Evolutionary conservation across 2,797 vertebrate species (phyloP).

Genomic region (Enteromius fasciolatus): DNA sequence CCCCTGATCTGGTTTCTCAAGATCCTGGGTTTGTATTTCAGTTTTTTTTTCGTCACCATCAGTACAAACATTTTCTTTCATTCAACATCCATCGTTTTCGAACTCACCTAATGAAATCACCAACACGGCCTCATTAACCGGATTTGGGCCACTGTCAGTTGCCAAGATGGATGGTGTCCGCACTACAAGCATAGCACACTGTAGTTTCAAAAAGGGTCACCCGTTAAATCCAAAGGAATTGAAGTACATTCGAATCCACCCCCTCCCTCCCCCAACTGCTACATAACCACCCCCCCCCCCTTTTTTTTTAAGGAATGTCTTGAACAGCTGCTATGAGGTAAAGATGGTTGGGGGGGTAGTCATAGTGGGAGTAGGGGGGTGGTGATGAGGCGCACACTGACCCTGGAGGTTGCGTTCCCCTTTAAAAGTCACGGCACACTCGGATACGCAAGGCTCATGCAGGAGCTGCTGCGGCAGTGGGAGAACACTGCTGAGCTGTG

Average conservation of each 20-base stretch:
- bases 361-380: slow-evolving; percentile 64
- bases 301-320: slow-evolving; percentile 68
- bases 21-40: slow-evolving; percentile 55
- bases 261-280: background rate
- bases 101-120: slow-evolving; percentile 8
- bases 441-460: slow-evolving; percentile 86
- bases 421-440: slow-evolving; percentile 89
- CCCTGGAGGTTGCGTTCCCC: slow-evolving; percentile 85
- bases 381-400: slow-evolving; percentile 72
- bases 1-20: slow-evolving; percentile 62
- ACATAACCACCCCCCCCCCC: slow-evolving; percentile 3
- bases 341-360: slow-evolving; percentile 54
- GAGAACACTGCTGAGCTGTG: slow-evolving; percentile 89
- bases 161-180: slow-evolving; percentile 51
- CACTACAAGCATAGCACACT: slow-evolving; percentile 43
- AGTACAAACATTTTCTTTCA: background rate
- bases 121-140: slow-evolving; percentile 34
- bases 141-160: slow-evolving; percentile 59
- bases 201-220: slow-evolving; percentile 56
- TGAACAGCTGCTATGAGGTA: slow-evolving; percentile 68
- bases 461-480: slow-evolving; percentile 82
- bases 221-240: slow-evolving; percentile 45
- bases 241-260: slow-evolving; percentile 9
- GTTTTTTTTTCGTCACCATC: slow-evolving; percentile 34
- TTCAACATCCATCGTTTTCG: background rate